A percentile compares a stretch with the other conserved stretches of the same genome.
phyloP scores from a whole-genome alignment of 2,113 vertebrate genomes.

The Gopherus flavomarginatus region DNA sequence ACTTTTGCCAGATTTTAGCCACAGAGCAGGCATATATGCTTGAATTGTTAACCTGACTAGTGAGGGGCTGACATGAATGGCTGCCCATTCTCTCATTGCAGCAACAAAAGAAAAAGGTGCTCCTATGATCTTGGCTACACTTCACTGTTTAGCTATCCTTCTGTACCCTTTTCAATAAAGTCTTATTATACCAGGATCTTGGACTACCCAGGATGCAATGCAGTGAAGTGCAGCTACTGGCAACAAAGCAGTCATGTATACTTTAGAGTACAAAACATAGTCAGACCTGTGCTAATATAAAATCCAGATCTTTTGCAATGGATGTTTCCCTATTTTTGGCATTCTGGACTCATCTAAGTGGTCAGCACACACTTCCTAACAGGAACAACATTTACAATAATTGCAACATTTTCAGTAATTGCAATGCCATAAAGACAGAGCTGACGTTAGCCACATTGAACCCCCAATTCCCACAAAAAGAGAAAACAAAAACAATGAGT shows the following conservation, averaged over 20 bases:
- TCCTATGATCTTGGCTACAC: accelerated
- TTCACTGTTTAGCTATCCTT: background rate
- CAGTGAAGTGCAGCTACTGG: background rate
- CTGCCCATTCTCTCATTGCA: background rate
- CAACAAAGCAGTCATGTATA: background rate
- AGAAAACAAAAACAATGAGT: background rate
- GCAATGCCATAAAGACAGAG: background rate
- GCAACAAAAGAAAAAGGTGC: background rate
- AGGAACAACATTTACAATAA: background rate
- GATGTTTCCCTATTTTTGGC: background rate
- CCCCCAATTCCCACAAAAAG: background rate
- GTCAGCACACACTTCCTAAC: background rate
- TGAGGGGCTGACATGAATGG: background rate
- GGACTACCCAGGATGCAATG: background rate
- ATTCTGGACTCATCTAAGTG: background rate
- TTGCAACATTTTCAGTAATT: accelerated
- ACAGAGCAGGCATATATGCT: background rate
- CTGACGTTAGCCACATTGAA: background rate
- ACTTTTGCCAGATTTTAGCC: background rate
- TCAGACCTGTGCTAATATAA: background rate
- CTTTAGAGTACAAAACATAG: background rate
- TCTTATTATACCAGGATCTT: background rate
- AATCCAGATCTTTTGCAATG: background rate
- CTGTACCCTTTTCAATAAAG: background rate
- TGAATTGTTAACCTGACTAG: background rate